Evolutionary conservation across 2,797 vertebrate genomes (phyloP), one percentile per base, ranked within the genome.

Genomic region (Octomys mimax): DNA sequence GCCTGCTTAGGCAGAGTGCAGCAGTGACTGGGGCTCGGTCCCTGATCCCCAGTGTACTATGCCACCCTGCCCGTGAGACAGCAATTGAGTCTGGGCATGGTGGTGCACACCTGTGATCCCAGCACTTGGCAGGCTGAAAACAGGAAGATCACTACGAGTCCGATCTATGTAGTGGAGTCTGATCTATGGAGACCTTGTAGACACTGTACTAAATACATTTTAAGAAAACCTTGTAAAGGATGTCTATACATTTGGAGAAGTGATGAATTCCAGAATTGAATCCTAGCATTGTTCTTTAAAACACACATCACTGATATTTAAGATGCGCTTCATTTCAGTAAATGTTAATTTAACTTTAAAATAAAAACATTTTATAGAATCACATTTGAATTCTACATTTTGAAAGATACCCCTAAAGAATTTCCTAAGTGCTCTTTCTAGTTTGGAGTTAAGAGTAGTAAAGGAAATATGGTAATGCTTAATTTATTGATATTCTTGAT

Each of bases 351-450:
- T 66, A 33, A 33, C 31, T 68, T 68, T 68, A 68, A 61, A 62
- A 81, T 93, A 90, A 86, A 64, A 92, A 71, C 64, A 42, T 42
- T 4, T 42, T 42, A 42, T 42, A 42, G 42, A 91, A 81, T 85
- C 46, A 57, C 49, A n/a, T 88, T 90, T 93, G 68, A 95, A 79
- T 87, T 95, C 66, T 80, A 85, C 84, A 90, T n/a, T 80, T 89
- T 85, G 33, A 84, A 92, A 90, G 62, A 33, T 59, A 77, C 21
- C 82, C 39, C 61, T 92, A 71, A 54, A 89, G 57, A 93, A 90
- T 87, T 87, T 84, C 52, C 33, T 61, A 71, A 62, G 8, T 89
- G 64, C 33, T 73, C 3, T 90, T 86, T 68, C 86, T 92, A 54
- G 26, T 82, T 95, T 89, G 83, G 71, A 96, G 78, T 85, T 87